Conservation (phyloP, 2,888 invertebrate species). For the Drosophila kuntzei region DNA sequence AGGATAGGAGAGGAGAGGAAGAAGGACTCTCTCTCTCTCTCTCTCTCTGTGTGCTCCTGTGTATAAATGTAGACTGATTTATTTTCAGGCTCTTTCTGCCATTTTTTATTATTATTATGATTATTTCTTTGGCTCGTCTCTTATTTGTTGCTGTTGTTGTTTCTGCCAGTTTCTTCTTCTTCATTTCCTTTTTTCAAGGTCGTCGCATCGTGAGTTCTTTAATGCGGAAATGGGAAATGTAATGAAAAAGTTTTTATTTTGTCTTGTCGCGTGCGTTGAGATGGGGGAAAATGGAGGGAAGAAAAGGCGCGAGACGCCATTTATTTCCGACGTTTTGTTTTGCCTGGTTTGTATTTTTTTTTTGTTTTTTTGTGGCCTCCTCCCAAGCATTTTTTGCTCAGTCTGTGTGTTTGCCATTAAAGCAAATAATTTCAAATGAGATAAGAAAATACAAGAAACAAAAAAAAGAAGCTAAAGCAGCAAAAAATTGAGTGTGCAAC, state of each 20-base stretch:
- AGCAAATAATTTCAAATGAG: constrained; percentile 79
- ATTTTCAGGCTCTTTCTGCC: constrained; percentile 73
- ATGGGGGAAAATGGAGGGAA: neutral
- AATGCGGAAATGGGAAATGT: constrained; percentile 76
- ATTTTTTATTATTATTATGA: constrained; percentile 79
- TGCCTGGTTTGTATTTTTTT: constrained; percentile 35
- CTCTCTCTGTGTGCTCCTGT: constrained; percentile 3
- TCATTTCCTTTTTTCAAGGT: constrained; percentile 62
- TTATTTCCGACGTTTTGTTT: constrained; percentile 60
- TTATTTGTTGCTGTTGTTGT: constrained; percentile 38
- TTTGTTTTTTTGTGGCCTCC: neutral
- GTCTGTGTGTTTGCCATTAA: constrained; percentile 65
- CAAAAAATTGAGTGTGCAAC: constrained; percentile 65
- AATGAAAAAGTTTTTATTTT: constrained; percentile 75
- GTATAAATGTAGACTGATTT: constrained; percentile 74
- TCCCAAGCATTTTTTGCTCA: constrained; percentile 10
- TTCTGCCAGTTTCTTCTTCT: constrained; percentile 10
- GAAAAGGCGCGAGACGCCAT: constrained; percentile 53
- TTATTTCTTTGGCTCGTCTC: constrained; percentile 68
- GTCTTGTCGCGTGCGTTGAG: constrained; percentile 36
- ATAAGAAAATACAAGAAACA: constrained; percentile 54
- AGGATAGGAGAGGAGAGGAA: neutral
- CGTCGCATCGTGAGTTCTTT: constrained; percentile 69
- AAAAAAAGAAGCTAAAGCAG: neutral
- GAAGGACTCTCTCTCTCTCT: neutral